A percentile compares a stretch with the other conserved stretches of the same genome.
phyloP scores from a whole-genome alignment of 2,888 invertebrate species.

The Netelia virgata region DNA sequence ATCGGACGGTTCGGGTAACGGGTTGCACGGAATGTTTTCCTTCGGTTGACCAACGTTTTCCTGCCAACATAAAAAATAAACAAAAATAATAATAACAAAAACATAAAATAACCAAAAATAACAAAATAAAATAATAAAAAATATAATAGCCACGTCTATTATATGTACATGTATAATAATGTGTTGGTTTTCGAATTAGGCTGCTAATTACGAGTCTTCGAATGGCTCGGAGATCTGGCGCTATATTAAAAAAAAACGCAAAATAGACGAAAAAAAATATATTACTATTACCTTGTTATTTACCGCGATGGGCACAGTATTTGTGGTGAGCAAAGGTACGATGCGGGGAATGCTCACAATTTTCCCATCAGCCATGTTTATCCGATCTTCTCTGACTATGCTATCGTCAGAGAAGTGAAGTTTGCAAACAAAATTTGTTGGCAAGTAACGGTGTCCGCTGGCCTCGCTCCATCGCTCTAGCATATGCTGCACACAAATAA shows the following conservation, averaged over 20 bases:
- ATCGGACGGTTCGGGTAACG: no score
- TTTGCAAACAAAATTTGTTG: slow-evolving; percentile 17
- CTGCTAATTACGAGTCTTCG: no score
- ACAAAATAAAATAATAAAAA: no score
- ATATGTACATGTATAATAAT: no score
- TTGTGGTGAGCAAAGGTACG: slow-evolving; percentile 2
- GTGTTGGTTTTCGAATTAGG: no score
- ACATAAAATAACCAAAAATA: no score
- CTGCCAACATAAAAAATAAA: slow-evolving; percentile 39
- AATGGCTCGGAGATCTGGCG: not conserved
- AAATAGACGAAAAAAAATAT: slow-evolving; percentile 1
- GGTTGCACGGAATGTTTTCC: slow-evolving; percentile 1
- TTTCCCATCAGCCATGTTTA: slow-evolving; percentile 13
- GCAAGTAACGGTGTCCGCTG: not conserved
- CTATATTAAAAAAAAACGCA: no score
- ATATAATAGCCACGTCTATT: no score
- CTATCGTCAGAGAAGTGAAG: slow-evolving; percentile 16
- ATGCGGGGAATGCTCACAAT: no score
- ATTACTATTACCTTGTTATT: slow-evolving; percentile 26
- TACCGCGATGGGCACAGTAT: slow-evolving; percentile 18
- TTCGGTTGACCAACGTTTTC: slow-evolving; percentile 37
- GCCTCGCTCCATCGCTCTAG: slow-evolving; percentile 25
- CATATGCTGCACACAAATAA: slow-evolving; percentile 28
- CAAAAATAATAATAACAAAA: not conserved
- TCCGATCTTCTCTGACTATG: slow-evolving; percentile 12